A percentile compares a stretch with the other conserved stretches of the same genome.
These are phyloP conservation scores for Dendronephthya gigantea DNA, from an alignment of 64 coral and sea anemone species.

Conservation along the genomic window DNA sequence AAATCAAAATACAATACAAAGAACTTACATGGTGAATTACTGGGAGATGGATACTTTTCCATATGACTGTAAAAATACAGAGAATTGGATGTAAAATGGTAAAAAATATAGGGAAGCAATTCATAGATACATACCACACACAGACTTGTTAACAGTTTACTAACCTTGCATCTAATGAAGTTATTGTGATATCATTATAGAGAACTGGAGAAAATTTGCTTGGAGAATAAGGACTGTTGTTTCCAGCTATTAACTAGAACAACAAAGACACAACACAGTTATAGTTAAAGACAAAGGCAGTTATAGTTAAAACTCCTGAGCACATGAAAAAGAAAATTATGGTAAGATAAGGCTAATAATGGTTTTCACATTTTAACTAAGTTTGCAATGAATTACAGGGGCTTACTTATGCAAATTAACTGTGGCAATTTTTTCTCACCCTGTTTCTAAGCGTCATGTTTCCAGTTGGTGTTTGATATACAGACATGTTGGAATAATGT, in stretches of 20 bases:
- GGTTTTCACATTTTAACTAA: no score
- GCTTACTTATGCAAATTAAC: no score
- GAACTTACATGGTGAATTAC: conserved; percentile 2
- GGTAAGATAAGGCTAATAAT: no score
- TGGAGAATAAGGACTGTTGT: conserved; percentile 2
- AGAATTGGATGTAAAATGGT: neutral
- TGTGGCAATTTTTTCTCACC: neutral
- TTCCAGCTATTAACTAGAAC: neutral
- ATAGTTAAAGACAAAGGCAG: neutral
- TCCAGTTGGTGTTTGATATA: neutral
- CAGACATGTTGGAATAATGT: neutral
- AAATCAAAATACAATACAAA: neutral
- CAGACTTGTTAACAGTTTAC: neutral
- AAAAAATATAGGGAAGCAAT: no score
- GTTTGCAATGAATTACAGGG: no score
- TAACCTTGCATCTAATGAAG: neutral
- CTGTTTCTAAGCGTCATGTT: neutral
- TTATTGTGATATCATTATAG: neutral
- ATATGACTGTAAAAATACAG: neutral
- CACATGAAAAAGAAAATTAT: no score
- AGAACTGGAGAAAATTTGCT: neutral
- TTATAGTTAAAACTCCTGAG: no score
- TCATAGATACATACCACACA: no score
- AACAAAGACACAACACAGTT: neutral
- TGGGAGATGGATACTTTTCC: conserved; percentile 4